Base-by-base conservation (phyloP, 1,140 invertebrate genomes). In the Chelonus insularis region DNA sequence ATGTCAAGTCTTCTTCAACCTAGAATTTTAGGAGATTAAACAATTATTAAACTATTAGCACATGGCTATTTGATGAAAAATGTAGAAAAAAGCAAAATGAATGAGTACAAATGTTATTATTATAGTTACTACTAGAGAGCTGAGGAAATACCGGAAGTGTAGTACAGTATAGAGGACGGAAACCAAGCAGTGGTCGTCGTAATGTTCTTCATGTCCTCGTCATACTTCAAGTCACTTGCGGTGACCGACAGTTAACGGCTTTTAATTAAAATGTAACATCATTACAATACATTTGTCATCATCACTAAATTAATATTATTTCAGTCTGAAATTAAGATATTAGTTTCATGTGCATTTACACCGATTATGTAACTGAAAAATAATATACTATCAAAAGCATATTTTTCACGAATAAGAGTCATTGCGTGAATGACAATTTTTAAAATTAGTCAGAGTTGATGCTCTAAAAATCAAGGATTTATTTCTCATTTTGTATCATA, bases 121-220 rank as follows among this genome's bases (percentile, higher is more conserved):
- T 29, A 29, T 29, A 4, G 7, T 29, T 3, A 29, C 7, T 29
- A 29, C 25, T n/a, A n/a, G n/a, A n/a, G n/a, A n/a, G n/a, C 25
- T 29, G 25, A 29, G 25, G 32, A 29, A 8, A 55, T 25, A 18
- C 52, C 60, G 52, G 52, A 62, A 62, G 51, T 34, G 32, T 39
- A 5, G 36, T 39, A 5, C 36, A 14, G 23, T 23, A 48, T 48
- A 14, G 45, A 34, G 9, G 51, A 41, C 45, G 56, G 58, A 58
- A 45, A 52, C 36, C 51, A 54, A 34, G 55, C 52, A 60, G 57
- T 64, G 34, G 47, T 52, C 45, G 54, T 62, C 60, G 37, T 18
- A 41, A 62, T 51, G 16, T 32, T 55, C 18, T 39, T 29, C 23
- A 52, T 54, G 47, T 52, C 45, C 52, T 57, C 52, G 58, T 65